A percentile compares a stretch with the other conserved stretches of the same genome.
These are phyloP conservation scores for Micropterix aruncella DNA, from an alignment of 2,888 invertebrate species.

Conservation along the genomic window DNA sequence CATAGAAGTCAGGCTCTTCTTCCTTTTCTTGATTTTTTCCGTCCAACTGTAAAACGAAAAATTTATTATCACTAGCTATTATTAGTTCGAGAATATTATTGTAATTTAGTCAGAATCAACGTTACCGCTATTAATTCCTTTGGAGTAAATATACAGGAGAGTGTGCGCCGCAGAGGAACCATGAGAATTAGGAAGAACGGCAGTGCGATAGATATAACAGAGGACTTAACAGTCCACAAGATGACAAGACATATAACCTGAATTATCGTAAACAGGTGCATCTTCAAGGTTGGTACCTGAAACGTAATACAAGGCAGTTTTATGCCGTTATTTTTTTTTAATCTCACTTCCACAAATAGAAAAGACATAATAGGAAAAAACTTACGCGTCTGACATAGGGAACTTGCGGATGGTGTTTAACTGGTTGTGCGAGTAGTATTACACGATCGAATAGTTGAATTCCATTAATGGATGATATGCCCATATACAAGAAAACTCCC, in stretches of 20 bases:
- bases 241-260: conserved; percentile 66
- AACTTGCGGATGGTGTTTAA: conserved; percentile 87
- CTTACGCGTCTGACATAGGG: conserved; percentile 78
- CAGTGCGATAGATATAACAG: conserved; percentile 76
- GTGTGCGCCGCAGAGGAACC: conserved; percentile 71
- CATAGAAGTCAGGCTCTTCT: conserved; percentile 90
- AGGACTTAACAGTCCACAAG: conserved; percentile 83
- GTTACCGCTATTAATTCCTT: conserved; percentile 76
- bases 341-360: no score
- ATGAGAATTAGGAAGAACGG: conserved; percentile 89
- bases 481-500: conserved; percentile 96
- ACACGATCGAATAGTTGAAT: conserved; percentile 89
- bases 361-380: conserved; percentile 8
- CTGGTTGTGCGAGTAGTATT: conserved; percentile 83
- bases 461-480: conserved; percentile 85
- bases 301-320: conserved; percentile 1
- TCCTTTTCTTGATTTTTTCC: conserved; percentile 70
- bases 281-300: conserved; percentile 76
- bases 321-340: conserved; percentile 1
- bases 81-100: no score
- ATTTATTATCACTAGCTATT: no score
- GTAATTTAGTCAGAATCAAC: no score
- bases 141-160: conserved; percentile 61
- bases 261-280: conserved; percentile 83
- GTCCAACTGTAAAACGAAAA: conserved; percentile 51